phyloP scores from a whole-genome alignment of 1,140 invertebrate species.

The Trissolcus basalis region DNA sequence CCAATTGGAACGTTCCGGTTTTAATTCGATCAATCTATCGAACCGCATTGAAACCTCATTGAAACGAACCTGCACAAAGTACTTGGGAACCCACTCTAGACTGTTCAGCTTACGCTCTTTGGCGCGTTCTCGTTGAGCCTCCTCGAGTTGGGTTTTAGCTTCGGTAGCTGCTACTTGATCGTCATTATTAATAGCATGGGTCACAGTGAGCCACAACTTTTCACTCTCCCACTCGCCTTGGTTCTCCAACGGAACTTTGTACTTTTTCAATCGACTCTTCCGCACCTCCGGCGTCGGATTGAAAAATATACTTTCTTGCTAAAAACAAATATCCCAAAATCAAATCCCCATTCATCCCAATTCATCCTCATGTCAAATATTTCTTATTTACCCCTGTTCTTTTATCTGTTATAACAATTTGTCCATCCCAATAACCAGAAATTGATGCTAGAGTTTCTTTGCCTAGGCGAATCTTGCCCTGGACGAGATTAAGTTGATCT shows the following conservation, averaged over 20 bases:
- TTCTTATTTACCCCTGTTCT: constrained; percentile 82
- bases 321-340: constrained; percentile 55
- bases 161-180: constrained; percentile 89
- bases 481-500: constrained; percentile 89
- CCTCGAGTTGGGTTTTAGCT: constrained; percentile 92
- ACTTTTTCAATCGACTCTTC: constrained; percentile 83
- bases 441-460: constrained; percentile 91
- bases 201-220: constrained; percentile 89
- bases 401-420: constrained; percentile 88
- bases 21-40: constrained; percentile 1
- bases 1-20: neutral
- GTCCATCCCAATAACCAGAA: constrained; percentile 94
- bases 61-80: constrained; percentile 82
- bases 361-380: no score
- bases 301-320: constrained; percentile 86
- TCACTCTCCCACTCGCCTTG: constrained; percentile 91
- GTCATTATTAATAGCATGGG: constrained; percentile 85
- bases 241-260: constrained; percentile 85
- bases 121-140: constrained; percentile 85
- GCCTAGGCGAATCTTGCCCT: constrained; percentile 89
- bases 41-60: neutral
- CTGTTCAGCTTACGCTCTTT: constrained; percentile 81
- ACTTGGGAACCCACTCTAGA: constrained; percentile 81
- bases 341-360: no score
- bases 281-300: constrained; percentile 83